phyloP scores from a whole-genome alignment of 2,113 vertebrate genomes.

The Tor tambroides region DNA sequence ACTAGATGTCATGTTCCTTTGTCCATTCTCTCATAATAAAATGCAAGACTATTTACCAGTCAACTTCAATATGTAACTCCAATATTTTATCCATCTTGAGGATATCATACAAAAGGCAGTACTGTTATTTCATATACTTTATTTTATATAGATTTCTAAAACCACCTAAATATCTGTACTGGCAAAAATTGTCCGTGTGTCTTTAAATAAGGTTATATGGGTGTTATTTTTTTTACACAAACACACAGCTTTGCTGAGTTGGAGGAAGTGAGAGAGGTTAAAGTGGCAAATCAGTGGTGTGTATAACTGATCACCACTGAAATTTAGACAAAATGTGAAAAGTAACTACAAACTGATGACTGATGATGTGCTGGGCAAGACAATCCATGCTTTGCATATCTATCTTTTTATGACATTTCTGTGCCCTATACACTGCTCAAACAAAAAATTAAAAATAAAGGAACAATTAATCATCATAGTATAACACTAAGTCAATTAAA shows the following conservation, averaged over 20 bases:
- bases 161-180: background rate
- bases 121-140: background rate
- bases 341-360: background rate
- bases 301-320: background rate
- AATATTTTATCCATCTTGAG: background rate
- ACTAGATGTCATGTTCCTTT: slow-evolving; percentile 21
- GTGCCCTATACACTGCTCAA: too few relatives aligned
- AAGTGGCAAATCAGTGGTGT: background rate
- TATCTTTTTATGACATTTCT: background rate
- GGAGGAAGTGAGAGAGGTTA: background rate
- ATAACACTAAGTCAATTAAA: too few relatives aligned
- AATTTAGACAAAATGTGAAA: background rate
- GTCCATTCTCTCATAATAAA: background rate
- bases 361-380: background rate
- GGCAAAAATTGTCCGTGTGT: background rate
- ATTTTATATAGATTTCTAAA: background rate
- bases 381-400: background rate
- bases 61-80: too few relatives aligned
- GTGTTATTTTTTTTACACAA: background rate
- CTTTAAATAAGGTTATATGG: background rate
- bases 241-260: background rate
- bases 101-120: too few relatives aligned
- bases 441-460: too few relatives aligned
- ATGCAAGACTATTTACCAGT: background rate
- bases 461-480: too few relatives aligned